These are phyloP conservation scores for Aldrovandia affinis DNA, from an alignment of 2,797 vertebrate genomes.

Conservation along the genomic window DNA sequence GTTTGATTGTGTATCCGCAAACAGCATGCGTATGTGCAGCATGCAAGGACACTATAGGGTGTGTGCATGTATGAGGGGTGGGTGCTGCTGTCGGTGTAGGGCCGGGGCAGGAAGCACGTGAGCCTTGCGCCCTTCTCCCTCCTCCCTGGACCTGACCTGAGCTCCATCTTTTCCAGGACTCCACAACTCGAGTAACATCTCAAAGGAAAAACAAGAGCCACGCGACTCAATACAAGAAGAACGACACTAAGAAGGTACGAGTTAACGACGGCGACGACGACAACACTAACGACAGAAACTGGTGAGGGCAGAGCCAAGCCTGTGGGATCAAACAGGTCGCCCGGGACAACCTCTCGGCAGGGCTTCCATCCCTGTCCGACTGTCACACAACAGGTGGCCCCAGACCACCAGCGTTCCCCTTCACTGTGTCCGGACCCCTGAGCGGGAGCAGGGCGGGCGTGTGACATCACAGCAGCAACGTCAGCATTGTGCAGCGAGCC, in stretches of 20 bases:
- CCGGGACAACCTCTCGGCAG: not conserved
- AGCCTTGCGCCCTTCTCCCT: no score
- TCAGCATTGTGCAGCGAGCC: not conserved
- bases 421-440: not conserved
- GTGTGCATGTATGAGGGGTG: constrained; percentile 45
- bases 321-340: not conserved
- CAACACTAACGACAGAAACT: not conserved
- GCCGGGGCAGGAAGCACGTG: not conserved
- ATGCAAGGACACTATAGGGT: constrained; percentile 13
- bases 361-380: not conserved
- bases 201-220: not conserved
- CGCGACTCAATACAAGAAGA: not conserved
- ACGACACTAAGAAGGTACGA: constrained; percentile 4
- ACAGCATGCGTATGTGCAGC: not conserved
- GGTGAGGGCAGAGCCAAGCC: not conserved
- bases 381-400: not conserved
- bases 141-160: not conserved
- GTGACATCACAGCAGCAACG: not conserved
- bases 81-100: constrained; percentile 34
- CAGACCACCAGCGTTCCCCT: not conserved
- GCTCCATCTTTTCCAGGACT: not conserved
- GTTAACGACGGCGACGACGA: not conserved
- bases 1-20: constrained; percentile 18
- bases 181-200: constrained; percentile 1
- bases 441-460: not conserved